Conservation (phyloP, 2,888 invertebrate genomes). For the Liodrosophila aerea region DNA sequence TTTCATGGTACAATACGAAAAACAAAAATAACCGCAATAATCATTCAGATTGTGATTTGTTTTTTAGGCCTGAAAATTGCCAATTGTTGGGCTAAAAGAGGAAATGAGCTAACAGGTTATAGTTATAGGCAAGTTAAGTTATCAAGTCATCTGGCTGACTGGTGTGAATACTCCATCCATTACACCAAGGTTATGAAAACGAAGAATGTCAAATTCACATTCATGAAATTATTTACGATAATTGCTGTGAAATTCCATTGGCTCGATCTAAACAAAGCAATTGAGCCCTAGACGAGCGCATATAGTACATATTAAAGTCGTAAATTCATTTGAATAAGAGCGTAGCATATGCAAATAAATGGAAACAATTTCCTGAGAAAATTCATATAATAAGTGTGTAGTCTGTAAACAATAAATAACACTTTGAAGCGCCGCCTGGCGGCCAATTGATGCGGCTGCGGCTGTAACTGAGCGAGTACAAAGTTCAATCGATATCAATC, state of each 20-base stretch:
- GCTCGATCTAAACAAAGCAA: constrained; percentile 53
- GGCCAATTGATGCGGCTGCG: constrained; percentile 39
- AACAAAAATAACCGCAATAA: constrained; percentile 31
- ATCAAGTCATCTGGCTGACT: no score
- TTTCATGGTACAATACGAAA: constrained; percentile 39
- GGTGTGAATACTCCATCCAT: no score
- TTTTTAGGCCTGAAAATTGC: constrained; percentile 19
- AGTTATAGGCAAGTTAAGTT: no score
- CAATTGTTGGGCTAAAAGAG: constrained; percentile 32
- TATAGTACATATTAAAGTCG: constrained; percentile 38
- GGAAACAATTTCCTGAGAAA: constrained; percentile 24
- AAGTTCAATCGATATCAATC: constrained; percentile 43
- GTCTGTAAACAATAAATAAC: constrained; percentile 45
- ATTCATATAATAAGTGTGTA: constrained; percentile 8
- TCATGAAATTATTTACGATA: constrained; percentile 50
- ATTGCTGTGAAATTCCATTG: constrained; percentile 34
- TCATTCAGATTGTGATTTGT: constrained; percentile 36
- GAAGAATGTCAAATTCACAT: constrained; percentile 17
- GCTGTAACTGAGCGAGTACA: constrained; percentile 21
- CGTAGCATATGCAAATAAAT: constrained; percentile 53
- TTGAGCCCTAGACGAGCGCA: constrained; percentile 21
- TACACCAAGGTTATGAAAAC: background rate
- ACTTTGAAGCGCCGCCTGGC: constrained; percentile 56
- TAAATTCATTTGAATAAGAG: constrained; percentile 66
- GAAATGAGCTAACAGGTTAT: no score